Evolutionary conservation across 2,113 vertebrate genomes (phyloP).

Genomic region (Plotosus lineatus): DNA sequence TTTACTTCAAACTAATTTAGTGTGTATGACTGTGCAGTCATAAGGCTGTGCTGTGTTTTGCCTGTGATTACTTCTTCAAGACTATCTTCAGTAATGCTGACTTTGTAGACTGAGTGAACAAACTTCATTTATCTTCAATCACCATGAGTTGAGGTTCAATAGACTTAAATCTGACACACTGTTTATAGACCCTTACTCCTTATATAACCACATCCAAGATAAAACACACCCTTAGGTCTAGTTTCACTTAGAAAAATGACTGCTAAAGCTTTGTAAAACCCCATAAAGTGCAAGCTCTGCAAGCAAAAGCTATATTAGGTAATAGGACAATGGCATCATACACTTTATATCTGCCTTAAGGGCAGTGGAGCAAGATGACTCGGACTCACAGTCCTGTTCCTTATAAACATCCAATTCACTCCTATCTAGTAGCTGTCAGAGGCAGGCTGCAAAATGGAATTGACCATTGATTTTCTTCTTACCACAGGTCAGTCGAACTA

Average conservation of each 20-base stretch:
- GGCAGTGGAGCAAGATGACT: slow-evolving; percentile 44
- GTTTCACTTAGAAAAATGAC: not conserved
- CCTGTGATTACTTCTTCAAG: not conserved
- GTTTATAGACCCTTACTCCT: not conserved
- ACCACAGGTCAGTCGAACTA: slow-evolving; percentile 70
- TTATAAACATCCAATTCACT: slow-evolving; percentile 75
- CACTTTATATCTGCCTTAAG: slow-evolving; percentile 49
- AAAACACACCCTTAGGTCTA: slow-evolving; percentile 1
- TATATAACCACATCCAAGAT: not conserved
- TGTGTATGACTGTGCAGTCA: not conserved
- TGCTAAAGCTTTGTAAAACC: not conserved
- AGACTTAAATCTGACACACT: not conserved
- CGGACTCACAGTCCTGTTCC: slow-evolving; percentile 66
- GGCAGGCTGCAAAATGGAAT: slow-evolving; percentile 74
- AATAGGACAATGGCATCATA: slow-evolving; percentile 34
- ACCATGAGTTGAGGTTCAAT: slow-evolving; percentile 1
- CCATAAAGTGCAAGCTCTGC: not conserved
- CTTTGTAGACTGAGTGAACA: not conserved
- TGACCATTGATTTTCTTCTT: slow-evolving; percentile 80
- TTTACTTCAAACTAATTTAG: not conserved
- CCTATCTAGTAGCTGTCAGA: slow-evolving; percentile 78
- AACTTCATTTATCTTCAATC: not conserved
- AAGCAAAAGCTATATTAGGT: slow-evolving; percentile 19
- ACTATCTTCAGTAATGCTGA: not conserved
- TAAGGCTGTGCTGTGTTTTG: not conserved